These are phyloP conservation scores for Indicator indicator DNA, from an alignment of 2,113 vertebrate species.

Conservation along the genomic window DNA sequence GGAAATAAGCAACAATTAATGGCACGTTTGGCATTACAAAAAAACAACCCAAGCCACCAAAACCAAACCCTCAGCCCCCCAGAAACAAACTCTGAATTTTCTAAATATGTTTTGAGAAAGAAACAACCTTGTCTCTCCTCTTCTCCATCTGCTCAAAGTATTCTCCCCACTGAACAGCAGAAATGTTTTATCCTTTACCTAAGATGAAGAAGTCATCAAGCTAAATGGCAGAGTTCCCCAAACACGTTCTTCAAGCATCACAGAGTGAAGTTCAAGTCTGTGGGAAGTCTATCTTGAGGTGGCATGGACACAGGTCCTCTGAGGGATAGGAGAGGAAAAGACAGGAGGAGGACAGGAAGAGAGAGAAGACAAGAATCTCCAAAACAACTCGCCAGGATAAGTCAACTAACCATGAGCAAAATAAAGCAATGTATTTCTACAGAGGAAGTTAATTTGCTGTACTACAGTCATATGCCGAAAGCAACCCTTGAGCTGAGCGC, in stretches of 20 bases:
- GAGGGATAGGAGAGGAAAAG: background rate
- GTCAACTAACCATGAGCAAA: background rate
- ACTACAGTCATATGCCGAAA: background rate
- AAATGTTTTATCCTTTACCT: background rate
- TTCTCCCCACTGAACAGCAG: background rate
- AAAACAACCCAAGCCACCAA: background rate
- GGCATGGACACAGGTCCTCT: background rate
- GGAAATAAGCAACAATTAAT: background rate
- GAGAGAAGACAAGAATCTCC: background rate
- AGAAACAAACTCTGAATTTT: background rate
- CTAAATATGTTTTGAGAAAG: background rate
- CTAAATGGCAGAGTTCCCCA: background rate
- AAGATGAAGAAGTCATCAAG: background rate
- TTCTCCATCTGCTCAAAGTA: background rate
- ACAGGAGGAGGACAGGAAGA: background rate
- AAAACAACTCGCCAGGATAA: background rate
- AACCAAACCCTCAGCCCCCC: fast-evolving
- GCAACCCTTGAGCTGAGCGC: fast-evolving
- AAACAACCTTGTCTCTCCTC: background rate
- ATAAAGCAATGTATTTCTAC: background rate
- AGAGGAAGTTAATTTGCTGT: background rate
- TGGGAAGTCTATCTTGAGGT: background rate
- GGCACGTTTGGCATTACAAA: background rate
- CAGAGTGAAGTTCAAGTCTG: background rate
- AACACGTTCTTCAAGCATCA: background rate